phyloP scores from a whole-genome alignment of 1,140 invertebrate genomes.

The Chymomyza costata region DNA sequence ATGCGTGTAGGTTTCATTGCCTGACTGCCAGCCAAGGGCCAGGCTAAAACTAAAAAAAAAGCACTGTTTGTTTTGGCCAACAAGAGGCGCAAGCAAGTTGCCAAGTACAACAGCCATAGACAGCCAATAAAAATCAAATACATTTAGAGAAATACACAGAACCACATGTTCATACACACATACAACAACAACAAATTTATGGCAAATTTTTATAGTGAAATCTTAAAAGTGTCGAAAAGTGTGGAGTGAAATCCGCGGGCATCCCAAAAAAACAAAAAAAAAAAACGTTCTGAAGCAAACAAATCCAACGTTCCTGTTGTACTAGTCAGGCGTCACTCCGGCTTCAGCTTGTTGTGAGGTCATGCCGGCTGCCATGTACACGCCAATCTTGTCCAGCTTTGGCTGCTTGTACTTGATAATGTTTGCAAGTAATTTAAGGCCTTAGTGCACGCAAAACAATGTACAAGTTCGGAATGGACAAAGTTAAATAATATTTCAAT shows the following conservation, averaged over 20 bases:
- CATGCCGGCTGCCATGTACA: slow-evolving; percentile 37
- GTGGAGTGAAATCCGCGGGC: slow-evolving; percentile 38
- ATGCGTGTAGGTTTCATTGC: slow-evolving; percentile 63
- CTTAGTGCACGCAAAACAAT: slow-evolving; percentile 36
- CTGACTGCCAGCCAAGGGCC: slow-evolving; percentile 6
- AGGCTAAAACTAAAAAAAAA: slow-evolving; percentile 12
- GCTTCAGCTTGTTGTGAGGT: slow-evolving; percentile 51
- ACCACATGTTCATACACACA: slow-evolving; percentile 1
- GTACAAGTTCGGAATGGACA: background rate
- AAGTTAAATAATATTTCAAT: too few species aligned
- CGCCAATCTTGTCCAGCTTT: slow-evolving; percentile 17
- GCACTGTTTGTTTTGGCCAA: background rate
- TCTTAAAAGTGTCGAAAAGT: slow-evolving; percentile 67
- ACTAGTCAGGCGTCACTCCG: background rate
- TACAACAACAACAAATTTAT: slow-evolving; percentile 54
- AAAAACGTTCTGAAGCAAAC: slow-evolving; percentile 37
- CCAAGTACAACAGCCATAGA: slow-evolving; percentile 26
- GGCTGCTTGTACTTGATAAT: slow-evolving; percentile 61
- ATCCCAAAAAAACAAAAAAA: slow-evolving; percentile 28
- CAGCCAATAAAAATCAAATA: slow-evolving; percentile 39
- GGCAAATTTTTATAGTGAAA: slow-evolving; percentile 68
- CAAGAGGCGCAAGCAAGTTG: slow-evolving; percentile 16
- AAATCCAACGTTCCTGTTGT: background rate
- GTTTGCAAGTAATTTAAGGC: slow-evolving; percentile 49
- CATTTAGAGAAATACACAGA: slow-evolving; percentile 21